Evolutionary conservation across 2,113 vertebrate genomes (phyloP).

Genomic region (Prunella fulvescens): DNA sequence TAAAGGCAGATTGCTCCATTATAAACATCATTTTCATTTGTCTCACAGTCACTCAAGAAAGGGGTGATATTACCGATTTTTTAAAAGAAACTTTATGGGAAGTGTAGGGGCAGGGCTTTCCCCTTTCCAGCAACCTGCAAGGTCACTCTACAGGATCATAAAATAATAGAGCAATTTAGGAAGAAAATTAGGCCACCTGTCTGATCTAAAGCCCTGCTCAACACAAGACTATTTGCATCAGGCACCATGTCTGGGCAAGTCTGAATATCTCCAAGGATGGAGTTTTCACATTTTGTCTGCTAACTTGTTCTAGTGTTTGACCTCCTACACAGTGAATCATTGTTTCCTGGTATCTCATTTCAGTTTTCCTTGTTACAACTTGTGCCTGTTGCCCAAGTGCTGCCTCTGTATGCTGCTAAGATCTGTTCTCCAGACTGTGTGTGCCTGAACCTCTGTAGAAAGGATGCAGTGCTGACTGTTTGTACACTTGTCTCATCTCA

Average conservation of each 20-base stretch:
- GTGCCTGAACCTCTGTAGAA: neutral
- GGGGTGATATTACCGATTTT: neutral
- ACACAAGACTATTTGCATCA: neutral
- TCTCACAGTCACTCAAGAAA: neutral
- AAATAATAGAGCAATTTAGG: neutral
- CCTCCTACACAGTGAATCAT: neutral
- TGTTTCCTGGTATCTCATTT: neutral
- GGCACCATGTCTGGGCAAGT: neutral
- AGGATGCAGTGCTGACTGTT: neutral
- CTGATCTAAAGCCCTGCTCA: neutral
- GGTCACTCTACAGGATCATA: neutral
- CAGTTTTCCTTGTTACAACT: neutral
- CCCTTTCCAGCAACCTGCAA: neutral
- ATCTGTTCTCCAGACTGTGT: neutral
- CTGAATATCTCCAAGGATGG: neutral
- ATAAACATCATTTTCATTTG: neutral
- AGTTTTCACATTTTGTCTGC: neutral
- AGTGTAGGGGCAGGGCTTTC: accelerated
- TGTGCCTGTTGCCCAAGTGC: neutral
- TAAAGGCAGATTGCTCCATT: neutral
- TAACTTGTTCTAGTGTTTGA: neutral
- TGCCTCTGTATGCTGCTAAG: neutral
- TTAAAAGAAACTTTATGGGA: neutral
- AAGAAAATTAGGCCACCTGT: neutral
- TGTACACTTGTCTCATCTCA: neutral